Evolutionary conservation across 2,113 vertebrate genomes (phyloP), one percentile per base, ranked within the genome.

Genomic region (Loxodonta africana): DNA sequence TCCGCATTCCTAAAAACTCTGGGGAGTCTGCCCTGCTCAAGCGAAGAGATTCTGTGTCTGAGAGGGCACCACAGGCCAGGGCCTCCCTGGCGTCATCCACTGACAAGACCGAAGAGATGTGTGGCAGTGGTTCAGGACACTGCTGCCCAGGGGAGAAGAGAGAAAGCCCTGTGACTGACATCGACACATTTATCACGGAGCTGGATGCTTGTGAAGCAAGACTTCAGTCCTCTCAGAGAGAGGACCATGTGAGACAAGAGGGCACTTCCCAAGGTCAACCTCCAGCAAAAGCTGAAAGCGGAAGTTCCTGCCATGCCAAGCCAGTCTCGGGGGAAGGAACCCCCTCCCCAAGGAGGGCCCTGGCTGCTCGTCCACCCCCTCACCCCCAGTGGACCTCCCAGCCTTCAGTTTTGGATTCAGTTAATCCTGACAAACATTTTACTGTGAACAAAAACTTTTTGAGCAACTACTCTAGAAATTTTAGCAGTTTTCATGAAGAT

Each of bases 401-500:
- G 85, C 97, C 98, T 90, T 99, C 98, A 1, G 95, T 98, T 82
- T 95, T 99, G 90, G 99, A 99, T 92, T 97, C 99, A 51, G 98
- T 98, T 90, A 97, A 98, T 60, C 98, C 99, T 4, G 97, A 98
- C 89, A 98, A 98, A 80, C 96, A 99, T 96, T 98, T 99, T 92
- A 98, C 98, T 97, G 98, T 98, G 94, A 99, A 99, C 92, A 99
- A 99, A 96, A 98, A 83, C 92, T 99, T 99, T 93, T 73, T 99
- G 89, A 99, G 98, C 97, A 99, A 98, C 98, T 99, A 99, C 95
- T 99, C 99, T 26, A 98, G 99, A 92, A 99, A 99, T 96, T 98
- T 99, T 30, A 99, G 98, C 97, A 98, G 84, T 83, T 96, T 99
- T 33, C 98, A 97, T 1, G 98, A 99, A 94, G 99, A 99, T 23